Evolutionary conservation across 2,797 vertebrate genomes (phyloP), one percentile per base, ranked within the genome.

Genomic region (Erithacus rubecula): DNA sequence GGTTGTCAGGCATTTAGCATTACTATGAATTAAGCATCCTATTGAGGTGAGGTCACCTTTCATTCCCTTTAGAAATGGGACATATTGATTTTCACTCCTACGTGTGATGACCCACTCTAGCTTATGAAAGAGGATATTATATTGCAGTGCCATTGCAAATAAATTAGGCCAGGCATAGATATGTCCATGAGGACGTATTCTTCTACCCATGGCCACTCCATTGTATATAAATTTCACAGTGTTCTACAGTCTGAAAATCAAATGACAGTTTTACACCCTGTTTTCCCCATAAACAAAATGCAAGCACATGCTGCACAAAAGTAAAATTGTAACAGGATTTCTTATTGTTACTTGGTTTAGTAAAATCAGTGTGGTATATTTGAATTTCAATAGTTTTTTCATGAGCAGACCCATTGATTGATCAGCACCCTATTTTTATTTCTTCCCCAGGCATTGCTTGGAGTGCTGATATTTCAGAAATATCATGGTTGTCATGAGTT

Each of bases 1-100:
- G 18, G 32, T 58, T 49, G 24, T 55, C 26, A 71, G 44, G 51
- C 32, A 36, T 36, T 79, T 37, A 37, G 18, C 3, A 4, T 56
- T 56, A 37, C 36, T 70, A 63, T 56, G 41, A 70, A 56, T 78
- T 36, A 39, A 12, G 65, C 26, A 32, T 55, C 22, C 17, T 41
- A 20, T 63, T 0, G 0, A 49, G 49, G 32, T 27, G 22, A 36
- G 55, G 47, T 46, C 0, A 0, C 22, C 49, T 70, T 63, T 70
- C 58, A 32, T 49, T 63, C 21, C 32, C 41, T 22, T 43, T 47
- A 36, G 74, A 55, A 22, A 78, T 47, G 15, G 30, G 18, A 70
- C 36, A 6, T 36, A 18, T 56, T 70, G 41, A 55, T 78, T 85
- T 77, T 69, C 47, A 53, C n/a, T 55, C 24, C 53, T 53, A 18